These are phyloP conservation scores for Camponotus floridanus DNA, from an alignment of 1,140 invertebrate genomes.

Conservation along the genomic window DNA sequence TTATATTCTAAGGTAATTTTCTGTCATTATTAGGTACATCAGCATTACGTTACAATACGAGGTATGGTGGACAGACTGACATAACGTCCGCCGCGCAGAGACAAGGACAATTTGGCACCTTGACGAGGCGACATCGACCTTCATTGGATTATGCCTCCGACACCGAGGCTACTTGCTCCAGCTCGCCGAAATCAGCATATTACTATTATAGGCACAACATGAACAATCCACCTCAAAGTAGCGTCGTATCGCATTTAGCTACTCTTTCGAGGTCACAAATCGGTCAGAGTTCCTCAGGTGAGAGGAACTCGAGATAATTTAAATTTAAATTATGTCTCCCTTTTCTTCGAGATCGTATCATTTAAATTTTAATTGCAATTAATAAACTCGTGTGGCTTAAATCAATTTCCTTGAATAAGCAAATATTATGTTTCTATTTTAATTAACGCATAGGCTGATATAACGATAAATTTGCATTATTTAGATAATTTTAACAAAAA, in stretches of 20 bases:
- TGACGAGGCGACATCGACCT: slow-evolving; percentile 90
- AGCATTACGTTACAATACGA: slow-evolving; percentile 86
- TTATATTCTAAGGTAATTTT: not conserved
- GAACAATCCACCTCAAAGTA: slow-evolving; percentile 82
- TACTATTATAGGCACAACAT: slow-evolving; percentile 90
- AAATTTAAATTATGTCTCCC: not conserved
- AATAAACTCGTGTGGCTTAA: not conserved
- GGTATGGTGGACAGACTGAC: slow-evolving; percentile 87
- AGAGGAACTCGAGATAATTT: slow-evolving; percentile 17
- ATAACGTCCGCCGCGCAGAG: slow-evolving; percentile 82
- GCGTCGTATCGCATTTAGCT: slow-evolving; percentile 83
- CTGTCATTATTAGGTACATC: slow-evolving; percentile 79
- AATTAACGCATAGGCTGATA: not conserved
- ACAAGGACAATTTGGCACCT: slow-evolving; percentile 85
- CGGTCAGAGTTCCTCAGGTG: slow-evolving; percentile 84
- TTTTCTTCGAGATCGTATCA: not conserved
- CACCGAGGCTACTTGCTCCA: slow-evolving; percentile 94
- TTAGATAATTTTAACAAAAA: not conserved
- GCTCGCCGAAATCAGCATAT: slow-evolving; percentile 91
- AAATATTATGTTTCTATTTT: not conserved
- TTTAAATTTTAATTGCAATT: not conserved
- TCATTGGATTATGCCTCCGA: slow-evolving; percentile 97
- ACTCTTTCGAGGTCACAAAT: slow-evolving; percentile 85
- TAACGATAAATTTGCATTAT: not conserved
- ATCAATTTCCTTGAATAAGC: not conserved